Base-by-base conservation (phyloP, 30 jellyfish, hydroid and myxozoan genomes). In the Catostylus mosaicus region DNA sequence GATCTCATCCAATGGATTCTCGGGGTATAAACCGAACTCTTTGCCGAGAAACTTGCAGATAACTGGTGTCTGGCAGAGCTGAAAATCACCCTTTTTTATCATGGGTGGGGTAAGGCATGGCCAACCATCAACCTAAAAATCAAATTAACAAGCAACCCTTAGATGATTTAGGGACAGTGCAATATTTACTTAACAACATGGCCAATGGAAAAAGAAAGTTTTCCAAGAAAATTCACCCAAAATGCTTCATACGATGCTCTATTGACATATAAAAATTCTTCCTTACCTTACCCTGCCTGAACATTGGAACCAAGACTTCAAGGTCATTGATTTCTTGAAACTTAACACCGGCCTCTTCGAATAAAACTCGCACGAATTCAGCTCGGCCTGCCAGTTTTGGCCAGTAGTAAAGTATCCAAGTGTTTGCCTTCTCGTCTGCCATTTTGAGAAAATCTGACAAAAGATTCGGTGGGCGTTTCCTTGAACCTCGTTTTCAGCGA, bases 1-100 rank as follows among this genome's bases (percentile, higher is more conserved):
- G 31, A 36, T 37, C 22, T 83, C 86, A 45, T 83, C 93, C 8
- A 56, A 18, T 1, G 80, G 22, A 33, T 61, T 78, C 5, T 83
- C 93, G 16, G 93, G 93, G 74, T 83, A 83, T 35, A 83, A 56
- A 22, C 93, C 93, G 57, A 68, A 71, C 73, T 71, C 80, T 27
- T 83, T 83, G 0, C 93, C 93, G 4, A 83, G 80, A 60, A 68
- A 83, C 51, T 83, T 83, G 62, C 93, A 83, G n/a, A 83, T 72
- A 22, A 83, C 80, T 69, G 86, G 86, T 56, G 93, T 83, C 47
- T 83, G 93, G 33, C 80, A 68, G 59, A 83, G 86, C 23, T 83
- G 93, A 23, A 83, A 51, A 46, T 34, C 89, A 50, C 86, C 75
- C 19, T 75, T 50, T 56, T 75, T 78, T 16, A 78, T 78, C 80